Conservation (phyloP, 1,140 invertebrate genomes). For the Drosophila aff. region DNA sequence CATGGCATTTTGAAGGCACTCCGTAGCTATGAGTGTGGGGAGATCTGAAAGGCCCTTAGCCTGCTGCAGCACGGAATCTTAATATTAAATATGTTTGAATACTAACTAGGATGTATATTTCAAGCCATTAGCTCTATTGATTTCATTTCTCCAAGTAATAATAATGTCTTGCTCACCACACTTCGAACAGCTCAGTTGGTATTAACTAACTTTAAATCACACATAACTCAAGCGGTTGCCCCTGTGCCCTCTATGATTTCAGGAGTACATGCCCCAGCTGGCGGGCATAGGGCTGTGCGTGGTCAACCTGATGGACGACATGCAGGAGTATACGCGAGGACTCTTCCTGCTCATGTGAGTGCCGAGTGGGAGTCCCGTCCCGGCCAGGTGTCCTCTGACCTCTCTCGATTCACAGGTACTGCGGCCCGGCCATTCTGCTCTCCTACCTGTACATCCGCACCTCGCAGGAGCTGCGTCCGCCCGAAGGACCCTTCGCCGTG, state of each 20-base stretch:
- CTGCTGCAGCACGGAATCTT: background rate
- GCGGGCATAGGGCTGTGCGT: conserved; percentile 87
- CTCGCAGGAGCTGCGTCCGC: conserved; percentile 87
- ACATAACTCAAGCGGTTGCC: background rate
- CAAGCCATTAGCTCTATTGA: no score
- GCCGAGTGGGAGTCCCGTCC: background rate
- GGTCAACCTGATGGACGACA: conserved; percentile 88
- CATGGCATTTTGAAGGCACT: background rate
- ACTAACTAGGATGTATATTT: no score
- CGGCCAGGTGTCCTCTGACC: background rate
- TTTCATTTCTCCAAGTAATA: background rate
- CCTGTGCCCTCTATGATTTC: conserved; percentile 43
- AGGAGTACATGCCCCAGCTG: conserved; percentile 86
- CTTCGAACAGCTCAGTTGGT: background rate
- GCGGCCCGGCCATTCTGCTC: conserved; percentile 88
- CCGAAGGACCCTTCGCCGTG: conserved; percentile 86
- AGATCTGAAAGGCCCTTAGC: background rate
- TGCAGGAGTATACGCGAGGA: conserved; percentile 88
- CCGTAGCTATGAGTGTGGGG: background rate
- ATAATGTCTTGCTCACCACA: background rate
- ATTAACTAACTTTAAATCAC: background rate
- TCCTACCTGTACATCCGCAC: conserved; percentile 88
- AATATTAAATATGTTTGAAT: background rate
- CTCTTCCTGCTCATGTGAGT: conserved; percentile 88
- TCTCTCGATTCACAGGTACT: conserved; percentile 86